Base-by-base conservation (phyloP, 2,113 vertebrate genomes). In the Phrynocephalus versicolor region DNA sequence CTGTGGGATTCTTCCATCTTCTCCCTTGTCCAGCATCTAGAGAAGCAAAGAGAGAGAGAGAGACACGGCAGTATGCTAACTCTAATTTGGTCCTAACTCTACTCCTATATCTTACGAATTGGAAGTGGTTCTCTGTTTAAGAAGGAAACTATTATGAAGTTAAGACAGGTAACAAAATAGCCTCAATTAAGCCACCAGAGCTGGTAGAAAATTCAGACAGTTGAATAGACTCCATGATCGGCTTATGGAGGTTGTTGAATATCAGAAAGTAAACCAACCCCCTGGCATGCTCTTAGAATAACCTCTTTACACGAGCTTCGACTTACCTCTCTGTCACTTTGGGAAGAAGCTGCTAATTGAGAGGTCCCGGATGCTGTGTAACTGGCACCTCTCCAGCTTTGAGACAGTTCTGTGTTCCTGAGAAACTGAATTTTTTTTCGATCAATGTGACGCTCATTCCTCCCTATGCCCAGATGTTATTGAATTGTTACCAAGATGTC, bases 191-290 rank as follows among this genome's bases (percentile, higher is more conserved):
- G 37, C 23, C 27, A 71, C 39, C 79, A 91, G 64, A 89, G 82
- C 10, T 19, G 25, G 83, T 62, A 5, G 58, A 85, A 90, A 85
- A 89, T 83, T 0, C 58, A 83, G 88, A 82, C 74, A 86, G 79
- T 65, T 87, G 77, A 73, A 80, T 79, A 82, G 83, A 67, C 73
- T 92, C 93, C 0, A 3, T 41, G 69, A 81, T 71, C 79, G 83
- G 74, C 85, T 90, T 80, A 45, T 71, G 84, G 79, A 85, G 88
- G 65, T 19, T 89, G 79, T 64, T 5, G 1, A 89, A 37, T 69
- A 88, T 79, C 39, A 81, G 71, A 87, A 90, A 87, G 64, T 83
- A 91, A 88, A 55, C 81, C 83, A 88, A 87, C 86, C 51, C 7
- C 70, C 27, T 14, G 71, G 73, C 58, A 79, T 16, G 30, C 73